Evolutionary conservation across 2,113 vertebrate species (phyloP).

Genomic region (Acanthochromis polyacanthus): DNA sequence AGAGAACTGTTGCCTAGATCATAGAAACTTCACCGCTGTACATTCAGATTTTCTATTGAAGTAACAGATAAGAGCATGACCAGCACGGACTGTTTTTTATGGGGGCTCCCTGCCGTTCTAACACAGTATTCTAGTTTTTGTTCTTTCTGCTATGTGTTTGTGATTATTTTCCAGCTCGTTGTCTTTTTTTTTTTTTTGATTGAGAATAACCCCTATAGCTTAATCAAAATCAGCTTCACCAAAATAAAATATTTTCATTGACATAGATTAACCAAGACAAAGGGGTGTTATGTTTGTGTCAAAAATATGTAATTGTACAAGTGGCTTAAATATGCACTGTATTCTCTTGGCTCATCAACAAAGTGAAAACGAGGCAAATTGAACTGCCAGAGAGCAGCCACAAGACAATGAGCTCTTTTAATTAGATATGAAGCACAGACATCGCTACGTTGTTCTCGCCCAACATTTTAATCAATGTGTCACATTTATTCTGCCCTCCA

Average conservation of each 20-base stretch:
- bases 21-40: neutral
- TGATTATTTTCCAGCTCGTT: conserved; percentile 9
- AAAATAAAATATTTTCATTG: conserved; percentile 39
- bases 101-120: neutral
- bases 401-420: conserved; percentile 81
- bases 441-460: conserved; percentile 64
- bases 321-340: conserved; percentile 62
- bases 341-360: conserved; percentile 41
- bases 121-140: conserved; percentile 3
- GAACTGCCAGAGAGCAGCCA: conserved; percentile 67
- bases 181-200: neutral
- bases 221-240: conserved; percentile 12
- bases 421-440: conserved; percentile 77
- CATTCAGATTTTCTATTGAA: conserved; percentile 24
- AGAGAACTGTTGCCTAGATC: conserved; percentile 30
- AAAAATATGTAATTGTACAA: conserved; percentile 39
- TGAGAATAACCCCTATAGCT: conserved; percentile 17
- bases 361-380: conserved; percentile 69
- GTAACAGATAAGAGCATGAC: conserved; percentile 9
- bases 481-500: conserved; percentile 66
- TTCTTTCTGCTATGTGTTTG: neutral
- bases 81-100: neutral
- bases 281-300: conserved; percentile 32
- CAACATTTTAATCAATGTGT: conserved; percentile 79
- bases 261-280: conserved; percentile 51